Evolutionary conservation across 2,113 vertebrate genomes (phyloP).

Genomic region (Myiozetetes cayanensis): DNA sequence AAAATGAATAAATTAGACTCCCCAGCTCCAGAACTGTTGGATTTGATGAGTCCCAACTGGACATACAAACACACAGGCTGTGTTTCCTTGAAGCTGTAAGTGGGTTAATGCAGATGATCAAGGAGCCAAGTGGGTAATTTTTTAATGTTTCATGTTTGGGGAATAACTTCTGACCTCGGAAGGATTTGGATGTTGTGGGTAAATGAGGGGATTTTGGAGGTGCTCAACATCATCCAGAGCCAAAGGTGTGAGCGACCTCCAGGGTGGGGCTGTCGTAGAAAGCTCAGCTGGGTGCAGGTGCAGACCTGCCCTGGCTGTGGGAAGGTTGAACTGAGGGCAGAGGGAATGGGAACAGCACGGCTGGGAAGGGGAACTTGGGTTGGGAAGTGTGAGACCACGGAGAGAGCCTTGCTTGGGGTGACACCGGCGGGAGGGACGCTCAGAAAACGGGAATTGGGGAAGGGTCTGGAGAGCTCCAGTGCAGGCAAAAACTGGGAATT

Average conservation of each 20-base stretch:
- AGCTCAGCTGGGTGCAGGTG: background rate
- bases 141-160: background rate
- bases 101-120: background rate
- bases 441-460: background rate
- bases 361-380: no score
- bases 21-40: background rate
- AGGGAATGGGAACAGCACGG: background rate
- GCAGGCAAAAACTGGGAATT: background rate
- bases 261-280: background rate
- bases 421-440: rapidly evolving
- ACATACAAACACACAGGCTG: background rate
- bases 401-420: background rate
- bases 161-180: background rate
- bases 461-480: background rate
- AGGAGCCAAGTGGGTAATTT: background rate
- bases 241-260: background rate
- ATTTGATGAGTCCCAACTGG: background rate
- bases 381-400: background rate
- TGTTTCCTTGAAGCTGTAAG: background rate
- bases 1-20: background rate
- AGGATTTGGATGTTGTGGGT: background rate
- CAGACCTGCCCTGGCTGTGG: background rate
- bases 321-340: background rate
- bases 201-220: background rate
- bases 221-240: background rate